Evolutionary conservation across 2,797 vertebrate species (phyloP), one percentile per base, ranked within the genome.

Genomic region (Protosalanx chinensis): DNA sequence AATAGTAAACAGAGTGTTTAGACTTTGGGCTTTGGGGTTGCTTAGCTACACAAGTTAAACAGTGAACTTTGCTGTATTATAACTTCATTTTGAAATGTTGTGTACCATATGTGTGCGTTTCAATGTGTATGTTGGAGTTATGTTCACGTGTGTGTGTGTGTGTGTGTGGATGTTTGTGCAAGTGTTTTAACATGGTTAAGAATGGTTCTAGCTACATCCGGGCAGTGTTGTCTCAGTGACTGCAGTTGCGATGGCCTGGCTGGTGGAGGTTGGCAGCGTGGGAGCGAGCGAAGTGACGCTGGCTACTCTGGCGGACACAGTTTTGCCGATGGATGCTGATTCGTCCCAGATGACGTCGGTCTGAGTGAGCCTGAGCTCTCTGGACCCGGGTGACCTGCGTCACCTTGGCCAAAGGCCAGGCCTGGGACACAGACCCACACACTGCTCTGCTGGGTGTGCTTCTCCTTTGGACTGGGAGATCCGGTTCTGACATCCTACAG

Each of bases 261-360:
- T 98, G 96, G 78, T 98, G 95, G 67, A 98, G 87, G 70, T 92
- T 91, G 86, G 83, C 85, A 62, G 89, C 81, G 76, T 83, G 87
- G 72, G 85, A 67, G 29, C 88, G 84, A 68, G 91, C 89, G 78
- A 87, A 72, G 7, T 88, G 84, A 33, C 89, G 90, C 0, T 89
- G 86, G 46, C 89, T 88, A 73, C 88, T 89, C 79, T 95, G 93
- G 4, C 84, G 90, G 76, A 90, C 78, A 0, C 92, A 91, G 88
- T 96, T 97, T 86, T 97, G 96, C 8, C 95, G 90, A 71, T 94
- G 94, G 73, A 95, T 88, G 33, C 88, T 88, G 51, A 92, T 95
- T 70, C 93, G 93, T 66, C 93, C 91, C 75, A 90, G 82, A 37
- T 85, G 81, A 4, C 87, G 93, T 65, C 86, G 90, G 71, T 93